A percentile compares a stretch with the other conserved stretches of the same genome.
These are phyloP conservation scores for Grantiella picta DNA, from an alignment of 2,113 vertebrate genomes.

Conservation along the genomic window DNA sequence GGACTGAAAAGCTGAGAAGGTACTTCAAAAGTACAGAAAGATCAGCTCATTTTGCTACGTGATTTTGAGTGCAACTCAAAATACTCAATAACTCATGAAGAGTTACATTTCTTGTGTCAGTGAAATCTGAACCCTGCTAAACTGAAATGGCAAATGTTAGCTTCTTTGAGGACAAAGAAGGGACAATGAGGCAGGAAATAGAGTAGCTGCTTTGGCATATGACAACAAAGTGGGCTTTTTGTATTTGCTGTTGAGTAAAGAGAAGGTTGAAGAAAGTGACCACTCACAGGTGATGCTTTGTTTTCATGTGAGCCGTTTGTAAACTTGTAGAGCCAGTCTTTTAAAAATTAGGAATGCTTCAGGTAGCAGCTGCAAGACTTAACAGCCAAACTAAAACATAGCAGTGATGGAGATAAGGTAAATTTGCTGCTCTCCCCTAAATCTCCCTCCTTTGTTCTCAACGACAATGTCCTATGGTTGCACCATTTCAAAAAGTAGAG, in stretches of 20 bases:
- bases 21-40: not conserved
- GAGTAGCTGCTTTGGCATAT: not conserved
- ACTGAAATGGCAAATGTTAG: not conserved
- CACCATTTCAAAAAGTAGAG: not conserved
- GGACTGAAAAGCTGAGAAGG: not conserved
- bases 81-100: not conserved
- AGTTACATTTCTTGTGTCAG: not conserved
- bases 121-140: not conserved
- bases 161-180: not conserved
- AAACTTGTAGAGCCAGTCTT: not conserved
- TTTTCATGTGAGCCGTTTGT: not conserved
- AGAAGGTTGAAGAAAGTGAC: not conserved
- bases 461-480: not conserved
- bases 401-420: not conserved
- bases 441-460: not conserved
- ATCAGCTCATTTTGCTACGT: not conserved
- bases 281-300: not conserved
- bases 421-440: not conserved
- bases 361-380: not conserved
- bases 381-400: not conserved
- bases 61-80: not conserved
- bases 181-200: not conserved
- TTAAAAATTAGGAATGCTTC: not conserved
- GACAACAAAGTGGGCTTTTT: not conserved
- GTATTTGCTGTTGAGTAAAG: not conserved